Base-by-base conservation (phyloP, 2,888 invertebrate genomes). In the Spialia ferax region DNA sequence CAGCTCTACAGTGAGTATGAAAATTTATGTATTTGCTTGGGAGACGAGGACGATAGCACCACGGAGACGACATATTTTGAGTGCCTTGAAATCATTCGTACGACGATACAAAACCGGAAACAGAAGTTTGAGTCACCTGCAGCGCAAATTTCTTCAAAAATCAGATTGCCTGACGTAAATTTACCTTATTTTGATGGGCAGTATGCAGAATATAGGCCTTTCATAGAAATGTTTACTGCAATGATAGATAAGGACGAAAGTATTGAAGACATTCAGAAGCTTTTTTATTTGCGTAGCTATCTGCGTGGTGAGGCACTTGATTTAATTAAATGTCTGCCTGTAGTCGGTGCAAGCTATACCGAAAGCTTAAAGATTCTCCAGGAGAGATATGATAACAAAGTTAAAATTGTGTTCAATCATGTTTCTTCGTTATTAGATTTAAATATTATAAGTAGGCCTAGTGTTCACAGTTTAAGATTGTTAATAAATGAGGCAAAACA, bases 401-500 rank as follows among this genome's bases (percentile, higher is more conserved):
- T 38, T 1, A 38, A 38, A 38, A 38, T 38, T 38, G 38, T 38
- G n/a, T 38, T 38, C n/a, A 38, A 38, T n/a, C 38, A 38, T 38
- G n/a, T n/a, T 4, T 38, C 38, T 13, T 2, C 38, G 0, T n/a
- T 38, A n/a, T 38, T 38, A 38, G 38, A 38, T n/a, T 38, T 38
- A 38, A 38, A 6, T 38, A 11, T n/a, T 4, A 38, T 38, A 38
- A n/a, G 4, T 5, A 38, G n/a, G 6, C 38, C 38, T 38, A 38
- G 6, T n/a, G 3, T 38, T 38, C 38, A 38, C 5, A 38, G 38
- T n/a, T n/a, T 38, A 38, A 38, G 38, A n/a, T 1, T n/a, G 6
- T n/a, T 38, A 13, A 38, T 38, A 11, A 38, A 38, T 38, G 38
- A 38, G n/a, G 38, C 38, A 38, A 38, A 38, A 35, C 56, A 56